Evolutionary conservation across 1,140 invertebrate species (phyloP).

Genomic region (Ctenoplectra terminalis): DNA sequence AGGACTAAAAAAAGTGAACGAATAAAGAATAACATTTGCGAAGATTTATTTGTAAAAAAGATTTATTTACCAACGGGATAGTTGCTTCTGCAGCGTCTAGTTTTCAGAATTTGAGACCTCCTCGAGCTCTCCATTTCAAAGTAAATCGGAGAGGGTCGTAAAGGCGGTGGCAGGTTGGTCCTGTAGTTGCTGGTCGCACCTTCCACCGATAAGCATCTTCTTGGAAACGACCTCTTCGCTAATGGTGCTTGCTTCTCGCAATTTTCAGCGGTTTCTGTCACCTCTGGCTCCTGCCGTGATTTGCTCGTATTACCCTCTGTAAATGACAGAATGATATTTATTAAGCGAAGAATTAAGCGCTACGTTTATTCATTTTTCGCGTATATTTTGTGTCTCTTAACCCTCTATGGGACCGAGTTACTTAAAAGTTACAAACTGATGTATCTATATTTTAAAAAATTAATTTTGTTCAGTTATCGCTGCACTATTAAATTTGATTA

Average conservation of each 20-base stretch:
- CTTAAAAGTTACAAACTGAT: too few species aligned
- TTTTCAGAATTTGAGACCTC: slow-evolving; percentile 55
- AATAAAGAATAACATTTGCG: not conserved
- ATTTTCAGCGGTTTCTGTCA: slow-evolving; percentile 9
- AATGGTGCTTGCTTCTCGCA: slow-evolving; percentile 36
- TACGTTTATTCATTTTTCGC: not conserved
- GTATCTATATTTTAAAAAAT: too few species aligned
- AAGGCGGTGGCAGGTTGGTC: slow-evolving; percentile 44
- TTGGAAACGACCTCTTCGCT: slow-evolving; percentile 62
- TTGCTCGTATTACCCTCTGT: slow-evolving; percentile 32
- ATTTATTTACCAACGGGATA: slow-evolving; percentile 71
- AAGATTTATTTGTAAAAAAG: too few species aligned
- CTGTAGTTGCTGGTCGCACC: slow-evolving; percentile 62
- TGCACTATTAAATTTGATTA: too few species aligned
- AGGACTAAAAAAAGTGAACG: not conserved
- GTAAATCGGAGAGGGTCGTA: slow-evolving; percentile 63
- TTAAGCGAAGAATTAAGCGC: not conserved
- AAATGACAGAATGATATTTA: not conserved
- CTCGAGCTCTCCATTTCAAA: slow-evolving; percentile 71
- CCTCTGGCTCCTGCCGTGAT: not conserved
- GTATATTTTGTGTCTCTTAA: too few species aligned
- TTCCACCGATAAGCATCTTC: slow-evolving; percentile 75
- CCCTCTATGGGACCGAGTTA: too few species aligned
- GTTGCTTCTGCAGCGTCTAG: slow-evolving; percentile 68
- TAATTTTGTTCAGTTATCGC: too few species aligned